Base-by-base conservation (phyloP, 1,140 invertebrate species). In the Neodiprion virginianus region DNA sequence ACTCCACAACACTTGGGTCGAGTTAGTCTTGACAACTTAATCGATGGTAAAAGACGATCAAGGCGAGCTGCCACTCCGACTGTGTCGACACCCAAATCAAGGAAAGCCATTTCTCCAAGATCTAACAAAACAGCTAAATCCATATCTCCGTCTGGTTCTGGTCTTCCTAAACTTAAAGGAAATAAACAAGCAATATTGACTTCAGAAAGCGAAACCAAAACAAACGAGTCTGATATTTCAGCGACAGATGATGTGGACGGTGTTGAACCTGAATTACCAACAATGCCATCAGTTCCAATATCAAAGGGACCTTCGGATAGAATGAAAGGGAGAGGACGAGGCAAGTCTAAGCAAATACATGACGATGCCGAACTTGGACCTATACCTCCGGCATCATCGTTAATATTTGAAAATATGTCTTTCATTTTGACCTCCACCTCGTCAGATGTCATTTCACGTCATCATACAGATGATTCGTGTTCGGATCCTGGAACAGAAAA, bases 381-480 rank as follows among this genome's bases (percentile, higher is more conserved):
- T 0, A 90, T 92, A 50, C 91, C 90, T 0, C 72, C 67, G 7
- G 40, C 74, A 0, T 87, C 87, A 7, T 89, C 86, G 12, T 88
- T 82, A 10, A 76, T 92, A 12, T 92, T 92, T 74, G 84, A 86
- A 1, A 90, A 89, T 1, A 81, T 89, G 69, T 88, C 89, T 21
- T 92, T 92, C 76, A 76, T 92, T 8, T 77, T 92, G 0, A 91
- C 90, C 1, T 92, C 89, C 75, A 89, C 88, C 1, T 84, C 89
- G 0, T 17, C 81, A 2, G 73, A 84, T 1, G 69, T 69, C 67
- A 79, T 82, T 69, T 84, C 86, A 61, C 83, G 81, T 73, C 84
- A 83, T 72, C 67, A 79, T 17, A 70, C 74, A 7, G 77, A 80
- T 0, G 75, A 83, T 61, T 81, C 81, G 0, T 78, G 79, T 14